Evolutionary conservation across 2,113 vertebrate genomes (phyloP).

Genomic region (Tachuris rubrigastra): DNA sequence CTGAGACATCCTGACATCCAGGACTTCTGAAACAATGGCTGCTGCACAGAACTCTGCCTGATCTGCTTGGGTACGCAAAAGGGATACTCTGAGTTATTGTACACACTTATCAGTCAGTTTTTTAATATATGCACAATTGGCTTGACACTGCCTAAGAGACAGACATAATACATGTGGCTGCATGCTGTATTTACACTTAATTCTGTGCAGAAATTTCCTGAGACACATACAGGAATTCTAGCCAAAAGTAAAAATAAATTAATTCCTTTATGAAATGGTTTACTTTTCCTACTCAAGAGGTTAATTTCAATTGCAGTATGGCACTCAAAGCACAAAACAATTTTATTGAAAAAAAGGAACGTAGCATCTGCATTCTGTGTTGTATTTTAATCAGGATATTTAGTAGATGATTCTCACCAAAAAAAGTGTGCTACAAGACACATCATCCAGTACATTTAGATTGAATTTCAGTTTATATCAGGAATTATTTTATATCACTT

Average conservation of each 20-base stretch:
- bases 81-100: background rate
- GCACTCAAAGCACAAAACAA: background rate
- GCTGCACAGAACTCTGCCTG: background rate
- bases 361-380: background rate
- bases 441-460: background rate
- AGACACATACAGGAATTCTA: background rate
- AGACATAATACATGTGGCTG: background rate
- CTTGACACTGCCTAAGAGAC: background rate
- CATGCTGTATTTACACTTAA: background rate
- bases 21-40: background rate
- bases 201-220: background rate
- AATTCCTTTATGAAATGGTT: background rate
- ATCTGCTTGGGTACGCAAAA: background rate
- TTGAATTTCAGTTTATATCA: background rate
- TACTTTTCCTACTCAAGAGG: background rate
- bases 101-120: background rate
- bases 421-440: background rate
- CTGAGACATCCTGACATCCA: background rate
- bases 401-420: background rate
- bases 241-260: background rate
- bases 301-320: background rate
- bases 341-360: background rate
- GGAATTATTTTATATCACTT: background rate
- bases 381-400: background rate
- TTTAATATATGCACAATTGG: background rate